phyloP scores from a whole-genome alignment of 2,888 invertebrate species.

The Lasioglossum morio region DNA sequence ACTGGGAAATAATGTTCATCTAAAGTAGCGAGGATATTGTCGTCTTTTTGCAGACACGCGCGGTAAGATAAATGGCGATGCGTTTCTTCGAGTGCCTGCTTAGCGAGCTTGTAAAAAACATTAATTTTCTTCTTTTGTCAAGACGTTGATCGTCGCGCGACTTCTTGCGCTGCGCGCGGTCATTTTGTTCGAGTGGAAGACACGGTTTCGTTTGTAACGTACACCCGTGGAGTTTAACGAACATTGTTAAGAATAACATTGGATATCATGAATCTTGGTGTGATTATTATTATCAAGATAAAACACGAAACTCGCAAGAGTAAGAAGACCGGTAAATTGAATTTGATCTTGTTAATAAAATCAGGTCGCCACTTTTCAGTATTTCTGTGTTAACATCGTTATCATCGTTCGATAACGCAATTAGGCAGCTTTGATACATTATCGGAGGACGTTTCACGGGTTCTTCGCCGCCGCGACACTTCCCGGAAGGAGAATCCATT shows the following conservation, averaged over 20 bases:
- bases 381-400: too few species aligned
- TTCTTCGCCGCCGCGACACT: background rate
- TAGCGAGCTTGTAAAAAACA: background rate
- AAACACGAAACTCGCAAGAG: too few species aligned
- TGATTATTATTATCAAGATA: too few species aligned
- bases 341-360: too few species aligned
- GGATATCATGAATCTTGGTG: too few species aligned
- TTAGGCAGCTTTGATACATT: background rate
- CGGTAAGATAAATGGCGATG: background rate
- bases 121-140: background rate
- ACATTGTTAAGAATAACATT: too few species aligned
- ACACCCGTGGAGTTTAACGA: too few species aligned
- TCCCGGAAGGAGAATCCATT: background rate
- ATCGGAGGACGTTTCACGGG: background rate
- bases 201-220: too few species aligned
- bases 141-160: background rate
- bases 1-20: background rate
- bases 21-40: conserved; percentile 6
- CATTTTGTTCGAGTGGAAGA: background rate
- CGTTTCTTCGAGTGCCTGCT: background rate
- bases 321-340: too few species aligned
- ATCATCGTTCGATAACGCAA: too few species aligned
- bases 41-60: background rate
- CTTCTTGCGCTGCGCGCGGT: background rate
- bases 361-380: too few species aligned